Evolutionary conservation across 2,113 vertebrate species (phyloP).

Genomic region (Peromyscus polionotus): DNA sequence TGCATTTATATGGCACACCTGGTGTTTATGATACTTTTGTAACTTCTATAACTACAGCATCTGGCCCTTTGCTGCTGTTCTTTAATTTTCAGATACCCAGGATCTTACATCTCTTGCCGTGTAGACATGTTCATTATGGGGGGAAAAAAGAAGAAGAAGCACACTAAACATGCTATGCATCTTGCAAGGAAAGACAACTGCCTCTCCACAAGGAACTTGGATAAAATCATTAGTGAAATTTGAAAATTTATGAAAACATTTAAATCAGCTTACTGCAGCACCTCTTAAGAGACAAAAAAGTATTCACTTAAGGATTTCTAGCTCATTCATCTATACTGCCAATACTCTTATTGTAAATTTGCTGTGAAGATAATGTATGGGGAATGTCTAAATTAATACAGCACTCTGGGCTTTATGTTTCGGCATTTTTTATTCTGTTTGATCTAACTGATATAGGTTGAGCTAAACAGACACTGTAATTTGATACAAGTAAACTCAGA

Average conservation of each 20-base stretch:
- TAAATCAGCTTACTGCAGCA: conserved; percentile 11
- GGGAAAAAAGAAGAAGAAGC: neutral
- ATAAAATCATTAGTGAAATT: conserved; percentile 50
- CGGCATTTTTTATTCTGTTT: conserved; percentile 14
- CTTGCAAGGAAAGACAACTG: conserved; percentile 45
- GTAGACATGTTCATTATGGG: conserved; percentile 61
- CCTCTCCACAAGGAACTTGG: conserved; percentile 43
- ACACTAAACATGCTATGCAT: conserved; percentile 41
- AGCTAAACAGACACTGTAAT: neutral
- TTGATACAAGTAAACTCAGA: neutral
- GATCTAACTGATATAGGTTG: neutral
- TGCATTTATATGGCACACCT: conserved; percentile 78
- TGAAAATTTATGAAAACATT: conserved; percentile 64
- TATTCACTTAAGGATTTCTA: conserved; percentile 15
- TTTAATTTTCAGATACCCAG: conserved; percentile 80
- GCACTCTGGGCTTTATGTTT: neutral
- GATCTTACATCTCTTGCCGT: conserved; percentile 73
- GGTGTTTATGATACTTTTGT: conserved; percentile 80
- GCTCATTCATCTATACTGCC: neutral
- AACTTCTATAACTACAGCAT: conserved; percentile 79
- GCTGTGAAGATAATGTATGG: neutral
- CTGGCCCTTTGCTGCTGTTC: conserved; percentile 78
- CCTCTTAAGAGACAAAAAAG: conserved; percentile 28
- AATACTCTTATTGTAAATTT: conserved; percentile 47
- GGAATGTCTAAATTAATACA: conserved; percentile 43